Conservation (phyloP, 1,140 invertebrate genomes). For the Dendrolimus kikuchii region DNA sequence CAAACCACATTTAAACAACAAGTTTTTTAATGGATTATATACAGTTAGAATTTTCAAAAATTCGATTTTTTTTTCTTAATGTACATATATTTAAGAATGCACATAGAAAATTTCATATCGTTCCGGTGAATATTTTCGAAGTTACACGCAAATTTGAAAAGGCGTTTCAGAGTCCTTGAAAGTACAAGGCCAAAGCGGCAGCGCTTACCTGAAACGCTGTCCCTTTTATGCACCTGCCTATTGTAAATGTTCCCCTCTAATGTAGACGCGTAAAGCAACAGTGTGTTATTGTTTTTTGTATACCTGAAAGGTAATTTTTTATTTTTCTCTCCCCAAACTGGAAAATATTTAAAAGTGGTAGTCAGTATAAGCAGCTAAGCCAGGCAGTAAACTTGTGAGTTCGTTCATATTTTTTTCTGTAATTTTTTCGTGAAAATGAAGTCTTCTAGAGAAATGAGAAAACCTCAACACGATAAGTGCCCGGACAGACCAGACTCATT, state of each 20-base stretch:
- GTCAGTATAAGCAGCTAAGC: constrained; percentile 8
- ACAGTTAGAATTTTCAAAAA: constrained; percentile 5
- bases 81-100: constrained; percentile 4
- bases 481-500: constrained; percentile 9
- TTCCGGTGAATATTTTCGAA: constrained; percentile 5
- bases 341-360: too few species aligned
- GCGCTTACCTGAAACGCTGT: too few species aligned
- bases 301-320: constrained; percentile 6
- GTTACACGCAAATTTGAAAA: too few species aligned
- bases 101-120: constrained; percentile 4
- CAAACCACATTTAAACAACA: too few species aligned
- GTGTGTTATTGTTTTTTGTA: constrained; percentile 7
- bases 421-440: constrained; percentile 11
- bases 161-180: constrained; percentile 3
- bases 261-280: constrained; percentile 8
- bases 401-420: constrained; percentile 12
- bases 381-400: constrained; percentile 10
- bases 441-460: constrained; percentile 11
- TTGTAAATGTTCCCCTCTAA: constrained; percentile 4
- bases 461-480: constrained; percentile 10
- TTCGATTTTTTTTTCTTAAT: constrained; percentile 4
- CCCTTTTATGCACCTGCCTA: constrained; percentile 3
- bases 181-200: too few species aligned
- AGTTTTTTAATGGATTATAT: constrained; percentile 1
- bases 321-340: constrained; percentile 7